phyloP scores from a whole-genome alignment of 2,888 invertebrate species.

The Parascotia fuliginaria region DNA sequence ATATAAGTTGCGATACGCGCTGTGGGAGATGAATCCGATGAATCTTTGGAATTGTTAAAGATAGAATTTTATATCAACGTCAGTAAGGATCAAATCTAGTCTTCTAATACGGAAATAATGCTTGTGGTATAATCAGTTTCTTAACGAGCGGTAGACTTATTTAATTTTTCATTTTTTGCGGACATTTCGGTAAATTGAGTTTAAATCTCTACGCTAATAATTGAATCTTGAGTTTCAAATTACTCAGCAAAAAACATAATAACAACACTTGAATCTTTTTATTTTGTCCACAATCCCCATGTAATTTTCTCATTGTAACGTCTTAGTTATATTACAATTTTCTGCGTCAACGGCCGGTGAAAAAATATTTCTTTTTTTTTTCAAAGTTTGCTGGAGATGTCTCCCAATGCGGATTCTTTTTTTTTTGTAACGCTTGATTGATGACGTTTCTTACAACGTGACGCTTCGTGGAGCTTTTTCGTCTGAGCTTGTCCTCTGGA shows the following conservation, averaged over 20 bases:
- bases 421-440: slow-evolving; percentile 74
- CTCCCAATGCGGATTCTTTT: slow-evolving; percentile 61
- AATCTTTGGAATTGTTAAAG: slow-evolving; percentile 17
- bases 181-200: not conserved
- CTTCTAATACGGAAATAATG: slow-evolving; percentile 2
- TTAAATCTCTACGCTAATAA: not conserved
- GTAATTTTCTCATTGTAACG: slow-evolving; percentile 45
- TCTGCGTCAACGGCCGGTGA: slow-evolving; percentile 52
- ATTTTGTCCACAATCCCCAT: slow-evolving; percentile 26
- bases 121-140: too few relatives aligned
- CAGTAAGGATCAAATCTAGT: slow-evolving; percentile 9
- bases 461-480: slow-evolving; percentile 62
- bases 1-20: slow-evolving; percentile 42
- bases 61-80: slow-evolving; percentile 22
- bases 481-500: slow-evolving; percentile 54
- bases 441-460: slow-evolving; percentile 71
- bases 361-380: slow-evolving; percentile 60
- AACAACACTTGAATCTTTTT: slow-evolving; percentile 16
- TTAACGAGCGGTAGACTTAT: too few relatives aligned
- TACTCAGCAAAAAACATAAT: not conserved
- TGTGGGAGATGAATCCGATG: slow-evolving; percentile 35
- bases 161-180: too few relatives aligned
- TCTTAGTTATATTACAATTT: slow-evolving; percentile 61
- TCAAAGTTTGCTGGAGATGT: slow-evolving; percentile 59
- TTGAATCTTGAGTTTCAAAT: not conserved